A percentile compares a stretch with the other conserved stretches of the same genome.
Conservation (phyloP, 2,888 invertebrate genomes). For the Morinoia aosen region DNA sequence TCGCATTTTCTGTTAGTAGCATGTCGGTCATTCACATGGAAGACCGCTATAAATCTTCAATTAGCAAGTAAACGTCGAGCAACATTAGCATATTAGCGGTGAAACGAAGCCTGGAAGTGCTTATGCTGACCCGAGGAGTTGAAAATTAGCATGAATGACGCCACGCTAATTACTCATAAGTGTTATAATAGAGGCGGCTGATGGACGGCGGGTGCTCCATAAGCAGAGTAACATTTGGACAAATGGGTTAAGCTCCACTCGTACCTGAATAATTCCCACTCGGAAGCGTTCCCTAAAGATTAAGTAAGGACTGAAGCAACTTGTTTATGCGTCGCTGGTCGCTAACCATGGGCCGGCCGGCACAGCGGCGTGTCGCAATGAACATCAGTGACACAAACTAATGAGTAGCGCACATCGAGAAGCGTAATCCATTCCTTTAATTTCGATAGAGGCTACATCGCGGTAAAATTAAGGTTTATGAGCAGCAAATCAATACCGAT, state of each 20-base stretch:
- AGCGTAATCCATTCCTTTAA: background rate
- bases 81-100: slow-evolving; percentile 43
- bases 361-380: background rate
- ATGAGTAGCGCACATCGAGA: background rate
- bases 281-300: background rate
- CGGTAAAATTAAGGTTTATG: no score
- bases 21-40: slow-evolving; percentile 40
- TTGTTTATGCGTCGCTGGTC: slow-evolving; percentile 5
- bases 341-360: background rate
- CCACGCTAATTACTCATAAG: slow-evolving; percentile 8
- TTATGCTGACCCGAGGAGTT: slow-evolving; percentile 2
- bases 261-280: background rate
- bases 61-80: slow-evolving; percentile 38
- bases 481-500: background rate
- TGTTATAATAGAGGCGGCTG: background rate
- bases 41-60: slow-evolving; percentile 53
- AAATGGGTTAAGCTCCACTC: background rate
- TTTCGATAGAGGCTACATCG: background rate
- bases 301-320: background rate
- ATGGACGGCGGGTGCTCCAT: background rate
- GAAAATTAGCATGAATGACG: slow-evolving; percentile 12
- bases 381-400: background rate
- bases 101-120: slow-evolving; percentile 5
- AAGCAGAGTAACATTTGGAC: background rate
- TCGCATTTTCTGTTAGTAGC: background rate